Percentiles rank a stretch among this genome's conserved stretches.
These are phyloP conservation scores for Ormyrus labotus DNA, from an alignment of 2,888 invertebrate genomes.

Conservation along the genomic window DNA sequence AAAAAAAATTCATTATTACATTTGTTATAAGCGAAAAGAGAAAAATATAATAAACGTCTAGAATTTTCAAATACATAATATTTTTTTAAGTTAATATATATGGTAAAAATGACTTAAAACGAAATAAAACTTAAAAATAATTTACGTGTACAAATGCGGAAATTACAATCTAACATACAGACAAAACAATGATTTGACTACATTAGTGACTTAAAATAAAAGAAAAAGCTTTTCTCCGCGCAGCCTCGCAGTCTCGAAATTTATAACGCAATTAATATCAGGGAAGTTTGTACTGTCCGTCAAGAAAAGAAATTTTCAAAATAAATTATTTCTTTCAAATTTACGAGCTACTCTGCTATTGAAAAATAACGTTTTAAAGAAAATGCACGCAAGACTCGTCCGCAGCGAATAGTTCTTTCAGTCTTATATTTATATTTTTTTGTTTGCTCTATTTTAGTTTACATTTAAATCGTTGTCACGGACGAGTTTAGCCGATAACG, in stretches of 20 bases:
- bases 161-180: conserved; percentile 37
- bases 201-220: conserved; percentile 38
- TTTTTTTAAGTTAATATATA: conserved; percentile 42
- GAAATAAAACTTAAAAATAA: conserved; percentile 46
- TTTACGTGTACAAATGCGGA: conserved; percentile 43
- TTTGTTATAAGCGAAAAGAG: conserved; percentile 28
- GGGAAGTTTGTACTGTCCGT: conserved; percentile 50
- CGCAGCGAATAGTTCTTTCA: conserved; percentile 43
- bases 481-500: conserved; percentile 35
- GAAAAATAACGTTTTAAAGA: conserved; percentile 18
- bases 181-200: conserved; percentile 42
- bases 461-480: conserved; percentile 39
- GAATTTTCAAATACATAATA: conserved; percentile 35
- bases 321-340: neutral
- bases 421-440: conserved; percentile 46
- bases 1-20: conserved; percentile 45
- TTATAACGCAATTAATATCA: conserved; percentile 49
- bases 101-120: conserved; percentile 48
- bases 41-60: conserved; percentile 49
- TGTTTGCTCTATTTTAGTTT: conserved; percentile 23
- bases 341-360: conserved; percentile 8
- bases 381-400: conserved; percentile 39
- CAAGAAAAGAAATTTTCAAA: conserved; percentile 25
- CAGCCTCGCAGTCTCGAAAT: conserved; percentile 38
- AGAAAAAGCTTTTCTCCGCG: conserved; percentile 33